Conservation (phyloP, 1,140 invertebrate genomes). For the Drosophila subobscura region DNA sequence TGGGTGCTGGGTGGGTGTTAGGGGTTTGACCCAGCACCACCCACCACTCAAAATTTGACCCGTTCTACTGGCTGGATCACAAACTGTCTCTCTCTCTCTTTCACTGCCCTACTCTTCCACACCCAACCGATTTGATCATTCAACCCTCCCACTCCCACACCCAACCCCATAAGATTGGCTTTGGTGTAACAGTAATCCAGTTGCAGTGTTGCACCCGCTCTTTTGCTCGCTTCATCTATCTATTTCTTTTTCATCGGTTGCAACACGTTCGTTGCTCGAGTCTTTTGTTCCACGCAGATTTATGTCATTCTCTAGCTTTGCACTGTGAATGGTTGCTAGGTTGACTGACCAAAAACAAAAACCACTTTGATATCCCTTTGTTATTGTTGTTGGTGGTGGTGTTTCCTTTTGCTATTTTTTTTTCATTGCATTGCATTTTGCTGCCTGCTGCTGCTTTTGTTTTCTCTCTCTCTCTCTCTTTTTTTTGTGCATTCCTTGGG, state of each 20-base stretch:
- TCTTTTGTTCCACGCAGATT: conserved; percentile 80
- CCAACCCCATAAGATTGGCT: not conserved
- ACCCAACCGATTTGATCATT: no score
- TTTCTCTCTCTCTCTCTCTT: conserved; percentile 32
- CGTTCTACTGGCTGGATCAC: not conserved
- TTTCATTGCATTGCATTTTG: conserved; percentile 49
- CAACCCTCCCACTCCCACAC: no score
- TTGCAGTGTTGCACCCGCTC: conserved; percentile 52
- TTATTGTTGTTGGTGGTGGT: conserved; percentile 31
- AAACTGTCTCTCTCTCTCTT: not conserved
- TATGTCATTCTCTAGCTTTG: conserved; percentile 61
- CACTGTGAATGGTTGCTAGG: not conserved
- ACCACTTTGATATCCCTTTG: conserved; percentile 10
- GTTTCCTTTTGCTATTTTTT: conserved; percentile 59
- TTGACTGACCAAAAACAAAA: conserved; percentile 24
- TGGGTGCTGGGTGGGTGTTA: no score
- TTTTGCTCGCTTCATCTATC: no score
- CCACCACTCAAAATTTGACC: not conserved
- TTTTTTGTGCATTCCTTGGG: conserved; percentile 67
- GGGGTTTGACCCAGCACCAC: not conserved
- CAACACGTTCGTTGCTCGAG: conserved; percentile 74
- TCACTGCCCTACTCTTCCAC: not conserved
- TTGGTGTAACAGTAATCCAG: conserved; percentile 75
- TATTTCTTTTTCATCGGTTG: conserved; percentile 25
- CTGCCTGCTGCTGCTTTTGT: conserved; percentile 35